Evolutionary conservation across 2,888 invertebrate species (phyloP).

Genomic region (Ichneumoninae sp.): DNA sequence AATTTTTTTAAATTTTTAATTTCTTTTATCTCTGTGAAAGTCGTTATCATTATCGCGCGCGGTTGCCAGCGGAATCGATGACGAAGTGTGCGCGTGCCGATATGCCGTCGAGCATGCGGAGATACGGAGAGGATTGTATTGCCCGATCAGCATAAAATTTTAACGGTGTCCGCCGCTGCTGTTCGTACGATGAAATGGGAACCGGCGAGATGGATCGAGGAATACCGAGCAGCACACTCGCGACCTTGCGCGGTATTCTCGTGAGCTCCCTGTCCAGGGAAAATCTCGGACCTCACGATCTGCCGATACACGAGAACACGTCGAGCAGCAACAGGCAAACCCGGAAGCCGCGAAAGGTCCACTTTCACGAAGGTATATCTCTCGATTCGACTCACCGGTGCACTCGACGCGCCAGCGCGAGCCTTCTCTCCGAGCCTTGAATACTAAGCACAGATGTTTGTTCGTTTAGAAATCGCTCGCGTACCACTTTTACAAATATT

Average conservation of each 20-base stretch:
- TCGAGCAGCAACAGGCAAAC: conserved; percentile 68
- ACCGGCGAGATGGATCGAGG: conserved; percentile 81
- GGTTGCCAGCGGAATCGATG: conserved; percentile 13
- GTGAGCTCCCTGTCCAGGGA: conserved; percentile 86
- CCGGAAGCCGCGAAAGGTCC: conserved; percentile 79
- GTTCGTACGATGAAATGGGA: conserved; percentile 66
- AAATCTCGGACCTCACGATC: conserved; percentile 85
- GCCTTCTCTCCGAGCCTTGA: conserved; percentile 20
- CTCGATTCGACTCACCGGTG: conserved; percentile 65
- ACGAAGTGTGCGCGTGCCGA: conserved; percentile 1
- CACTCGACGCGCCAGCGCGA: neutral
- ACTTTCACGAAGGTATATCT: conserved; percentile 79
- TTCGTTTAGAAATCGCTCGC: conserved; percentile 29
- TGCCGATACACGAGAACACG: conserved; percentile 79
- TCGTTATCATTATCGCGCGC: conserved; percentile 32
- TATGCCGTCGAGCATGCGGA: conserved; percentile 9
- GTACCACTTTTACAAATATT: conserved; percentile 17
- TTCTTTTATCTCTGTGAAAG: conserved; percentile 18
- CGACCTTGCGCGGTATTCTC: conserved; percentile 86
- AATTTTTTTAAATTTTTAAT: conserved; percentile 13
- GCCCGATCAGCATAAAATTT: conserved; percentile 16
- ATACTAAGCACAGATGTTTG: conserved; percentile 20
- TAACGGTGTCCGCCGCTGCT: neutral
- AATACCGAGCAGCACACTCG: conserved; percentile 85
- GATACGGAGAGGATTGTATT: conserved; percentile 30